phyloP scores from a whole-genome alignment of 2,888 invertebrate species.

The Spodoptera exigua region DNA sequence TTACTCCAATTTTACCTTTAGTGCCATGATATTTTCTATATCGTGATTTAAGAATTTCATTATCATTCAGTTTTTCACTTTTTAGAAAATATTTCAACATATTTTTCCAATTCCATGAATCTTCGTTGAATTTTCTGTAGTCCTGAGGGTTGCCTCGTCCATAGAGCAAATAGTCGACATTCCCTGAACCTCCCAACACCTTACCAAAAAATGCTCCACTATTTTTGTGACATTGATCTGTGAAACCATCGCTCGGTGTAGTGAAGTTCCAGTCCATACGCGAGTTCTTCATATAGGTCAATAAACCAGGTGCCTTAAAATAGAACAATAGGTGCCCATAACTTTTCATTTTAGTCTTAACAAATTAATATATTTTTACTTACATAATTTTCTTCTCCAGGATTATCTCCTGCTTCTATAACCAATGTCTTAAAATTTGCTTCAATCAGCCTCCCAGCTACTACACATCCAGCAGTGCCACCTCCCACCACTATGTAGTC shows the following conservation, averaged over 20 bases:
- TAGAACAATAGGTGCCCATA: constrained; percentile 2
- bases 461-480: constrained; percentile 64
- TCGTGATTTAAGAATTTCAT: constrained; percentile 45
- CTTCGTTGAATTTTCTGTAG: constrained; percentile 58
- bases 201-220: constrained; percentile 54
- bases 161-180: constrained; percentile 60
- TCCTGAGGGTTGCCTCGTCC: constrained; percentile 60
- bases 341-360: no score
- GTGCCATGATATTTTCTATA: constrained; percentile 52
- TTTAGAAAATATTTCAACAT: constrained; percentile 65
- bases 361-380: neutral
- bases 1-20: constrained; percentile 56
- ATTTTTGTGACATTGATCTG: constrained; percentile 4
- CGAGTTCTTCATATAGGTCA: constrained; percentile 18
- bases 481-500: constrained; percentile 67
- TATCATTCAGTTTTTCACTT: constrained; percentile 60
- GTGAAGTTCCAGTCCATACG: constrained; percentile 62
- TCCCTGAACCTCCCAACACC: constrained; percentile 68
- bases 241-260: constrained; percentile 24
- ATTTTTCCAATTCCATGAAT: constrained; percentile 61
- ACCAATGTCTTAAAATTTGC: constrained; percentile 44
- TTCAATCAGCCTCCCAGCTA: constrained; percentile 54
- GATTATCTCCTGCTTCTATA: constrained; percentile 58
- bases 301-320: constrained; percentile 37
- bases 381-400: constrained; percentile 51